These are phyloP conservation scores for Picathartes gymnocephalus DNA, from an alignment of 2,113 vertebrate genomes.

Conservation along the genomic window DNA sequence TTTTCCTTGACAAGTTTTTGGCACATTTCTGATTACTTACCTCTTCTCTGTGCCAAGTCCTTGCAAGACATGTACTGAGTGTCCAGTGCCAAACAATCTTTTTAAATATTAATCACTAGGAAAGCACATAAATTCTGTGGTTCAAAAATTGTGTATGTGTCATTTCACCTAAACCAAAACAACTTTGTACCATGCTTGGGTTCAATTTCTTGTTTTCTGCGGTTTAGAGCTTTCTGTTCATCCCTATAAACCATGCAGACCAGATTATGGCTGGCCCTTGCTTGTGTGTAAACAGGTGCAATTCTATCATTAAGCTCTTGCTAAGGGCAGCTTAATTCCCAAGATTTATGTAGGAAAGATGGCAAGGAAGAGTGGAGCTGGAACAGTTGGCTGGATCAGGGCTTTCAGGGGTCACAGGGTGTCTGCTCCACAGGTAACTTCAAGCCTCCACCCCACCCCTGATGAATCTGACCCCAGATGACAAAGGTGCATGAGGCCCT, in stretches of 20 bases:
- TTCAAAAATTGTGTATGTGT: slow-evolving; percentile 5
- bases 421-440: background rate
- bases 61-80: slow-evolving; percentile 36
- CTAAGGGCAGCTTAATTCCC: background rate
- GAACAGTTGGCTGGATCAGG: background rate
- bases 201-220: background rate
- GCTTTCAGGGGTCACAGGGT: background rate
- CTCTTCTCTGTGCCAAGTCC: slow-evolving; percentile 45
- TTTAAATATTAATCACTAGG: slow-evolving; percentile 59
- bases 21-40: slow-evolving; percentile 50
- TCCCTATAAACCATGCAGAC: background rate
- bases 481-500: background rate
- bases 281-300: background rate
- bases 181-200: background rate
- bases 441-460: background rate
- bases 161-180: slow-evolving; percentile 23
- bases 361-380: background rate
- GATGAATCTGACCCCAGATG: background rate
- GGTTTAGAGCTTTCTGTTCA: background rate
- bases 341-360: background rate
- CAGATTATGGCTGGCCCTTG: background rate
- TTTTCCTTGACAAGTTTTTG: slow-evolving; percentile 59
- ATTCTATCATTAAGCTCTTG: background rate
- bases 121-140: slow-evolving; percentile 2
- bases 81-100: slow-evolving; percentile 52